Conservation (phyloP, 2,113 vertebrate genomes). For the Mormoops blainvillei region DNA sequence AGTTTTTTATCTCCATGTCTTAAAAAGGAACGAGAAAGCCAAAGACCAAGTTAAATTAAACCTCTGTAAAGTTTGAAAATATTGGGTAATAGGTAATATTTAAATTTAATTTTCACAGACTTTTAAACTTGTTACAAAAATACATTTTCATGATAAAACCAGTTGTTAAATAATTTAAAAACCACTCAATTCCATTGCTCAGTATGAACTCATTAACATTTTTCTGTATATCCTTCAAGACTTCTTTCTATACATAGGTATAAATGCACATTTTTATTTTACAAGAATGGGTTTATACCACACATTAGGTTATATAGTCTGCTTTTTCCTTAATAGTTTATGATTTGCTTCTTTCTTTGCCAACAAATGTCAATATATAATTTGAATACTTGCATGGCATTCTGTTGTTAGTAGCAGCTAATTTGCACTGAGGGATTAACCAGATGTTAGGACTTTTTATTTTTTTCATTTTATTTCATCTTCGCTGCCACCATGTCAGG, state of each 20-base stretch:
- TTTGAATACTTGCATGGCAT: not conserved
- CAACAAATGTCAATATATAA: not conserved
- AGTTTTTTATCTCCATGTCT: not conserved
- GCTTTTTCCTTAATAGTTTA: not conserved
- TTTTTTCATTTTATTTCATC: not conserved
- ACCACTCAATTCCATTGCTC: not conserved
- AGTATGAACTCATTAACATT: not conserved
- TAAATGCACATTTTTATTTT: not conserved
- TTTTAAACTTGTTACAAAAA: constrained; percentile 17
- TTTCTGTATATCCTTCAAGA: not conserved
- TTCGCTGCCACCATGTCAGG: not conserved
- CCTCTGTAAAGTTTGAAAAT: constrained; percentile 14
- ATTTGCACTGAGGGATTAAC: not conserved
- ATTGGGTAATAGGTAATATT: not conserved
- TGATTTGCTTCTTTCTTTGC: not conserved
- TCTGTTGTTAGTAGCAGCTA: not conserved
- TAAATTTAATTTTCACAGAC: not conserved
- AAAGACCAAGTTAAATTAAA: not conserved
- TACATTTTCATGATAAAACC: not conserved
- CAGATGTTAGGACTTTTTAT: not conserved
- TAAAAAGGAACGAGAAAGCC: not conserved
- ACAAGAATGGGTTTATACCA: not conserved
- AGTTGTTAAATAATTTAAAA: not conserved
- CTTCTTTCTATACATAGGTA: not conserved
- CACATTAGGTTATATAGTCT: not conserved